A percentile compares a stretch with the other conserved stretches of the same genome.
Evolutionary conservation across 2,888 invertebrate genomes (phyloP).

Genomic region (Cataglyphis rosenhaueri): DNA sequence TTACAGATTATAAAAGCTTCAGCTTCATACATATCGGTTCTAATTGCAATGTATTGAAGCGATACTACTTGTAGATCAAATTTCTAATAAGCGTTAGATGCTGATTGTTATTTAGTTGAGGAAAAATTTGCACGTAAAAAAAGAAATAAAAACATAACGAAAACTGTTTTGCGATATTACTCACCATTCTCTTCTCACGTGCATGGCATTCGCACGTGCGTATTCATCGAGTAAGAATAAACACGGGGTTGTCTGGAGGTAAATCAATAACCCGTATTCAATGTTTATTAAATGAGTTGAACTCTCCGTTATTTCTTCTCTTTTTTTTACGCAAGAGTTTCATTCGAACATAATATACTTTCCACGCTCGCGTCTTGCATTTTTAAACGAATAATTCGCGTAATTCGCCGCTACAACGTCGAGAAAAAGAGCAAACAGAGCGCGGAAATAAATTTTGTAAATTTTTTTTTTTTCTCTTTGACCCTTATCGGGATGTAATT

Average conservation of each 20-base stretch:
- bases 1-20: constrained; percentile 64
- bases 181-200: neutral
- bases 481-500: neutral
- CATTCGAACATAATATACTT: constrained; percentile 9
- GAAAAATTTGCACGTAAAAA: neutral
- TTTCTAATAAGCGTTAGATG: neutral
- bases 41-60: constrained; percentile 54
- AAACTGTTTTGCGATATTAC: neutral
- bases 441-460: neutral
- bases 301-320: neutral
- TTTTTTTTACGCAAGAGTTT: neutral
- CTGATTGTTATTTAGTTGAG: neutral
- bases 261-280: constrained; percentile 25
- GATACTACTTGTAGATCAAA: neutral
- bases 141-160: neutral
- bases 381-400: constrained; percentile 12
- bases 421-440: neutral
- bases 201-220: neutral
- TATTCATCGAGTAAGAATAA: constrained; percentile 18
- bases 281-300: constrained; percentile 28
- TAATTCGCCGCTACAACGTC: neutral
- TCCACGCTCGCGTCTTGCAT: neutral
- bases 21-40: constrained; percentile 59
- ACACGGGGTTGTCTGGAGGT: neutral
- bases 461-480: neutral